phyloP scores from a whole-genome alignment of 2,113 vertebrate genomes.

The Solea senegalensis region DNA sequence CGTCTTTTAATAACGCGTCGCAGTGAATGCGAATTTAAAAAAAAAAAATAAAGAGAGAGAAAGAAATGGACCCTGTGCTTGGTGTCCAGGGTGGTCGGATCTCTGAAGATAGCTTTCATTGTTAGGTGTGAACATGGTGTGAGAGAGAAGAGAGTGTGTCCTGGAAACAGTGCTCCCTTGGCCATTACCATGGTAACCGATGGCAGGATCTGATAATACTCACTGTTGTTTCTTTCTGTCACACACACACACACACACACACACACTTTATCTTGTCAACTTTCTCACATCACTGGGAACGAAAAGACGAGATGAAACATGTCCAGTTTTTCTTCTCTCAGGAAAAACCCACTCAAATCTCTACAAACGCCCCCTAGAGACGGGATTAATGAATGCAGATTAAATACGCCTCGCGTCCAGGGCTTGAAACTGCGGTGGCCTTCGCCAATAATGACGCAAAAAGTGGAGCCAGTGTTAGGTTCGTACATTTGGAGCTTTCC shows the following conservation, averaged over 20 bases:
- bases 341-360: neutral
- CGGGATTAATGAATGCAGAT: no score
- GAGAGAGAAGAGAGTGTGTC: conserved; percentile 24
- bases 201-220: conserved; percentile 57
- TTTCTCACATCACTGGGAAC: conserved; percentile 61
- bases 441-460: no score
- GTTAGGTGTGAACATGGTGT: conserved; percentile 50
- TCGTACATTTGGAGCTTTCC: no score
- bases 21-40: no score
- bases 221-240: conserved; percentile 45
- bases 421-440: no score
- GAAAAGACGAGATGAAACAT: conserved; percentile 10
- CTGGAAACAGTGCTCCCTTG: conserved; percentile 54
- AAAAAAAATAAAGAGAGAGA: no score
- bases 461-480: no score
- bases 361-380: no score
- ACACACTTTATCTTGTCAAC: conserved; percentile 56
- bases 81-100: neutral
- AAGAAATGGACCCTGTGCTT: neutral
- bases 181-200: conserved; percentile 71
- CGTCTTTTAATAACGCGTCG: no score
- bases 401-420: no score
- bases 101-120: conserved; percentile 35
- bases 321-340: conserved; percentile 5
- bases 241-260: conserved; percentile 21